Conservation (phyloP, 2,113 vertebrate species). For the Peromyscus polionotus region DNA sequence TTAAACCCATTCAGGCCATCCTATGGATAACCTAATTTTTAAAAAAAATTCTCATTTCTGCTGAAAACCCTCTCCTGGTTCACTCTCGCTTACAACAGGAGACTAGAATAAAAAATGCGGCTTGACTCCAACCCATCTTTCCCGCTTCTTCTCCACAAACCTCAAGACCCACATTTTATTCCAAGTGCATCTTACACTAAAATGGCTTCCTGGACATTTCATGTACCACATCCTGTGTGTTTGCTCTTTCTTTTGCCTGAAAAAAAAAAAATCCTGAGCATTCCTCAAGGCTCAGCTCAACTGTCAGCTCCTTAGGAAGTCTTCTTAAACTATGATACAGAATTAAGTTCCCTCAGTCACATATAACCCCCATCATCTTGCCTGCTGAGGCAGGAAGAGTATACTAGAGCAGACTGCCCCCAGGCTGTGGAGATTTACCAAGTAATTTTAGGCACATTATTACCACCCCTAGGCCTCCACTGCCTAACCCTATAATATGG, state of each 20-base stretch:
- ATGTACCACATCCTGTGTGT: background rate
- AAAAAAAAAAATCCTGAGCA: background rate
- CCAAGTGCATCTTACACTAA: background rate
- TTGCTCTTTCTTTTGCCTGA: background rate
- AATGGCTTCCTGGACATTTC: background rate
- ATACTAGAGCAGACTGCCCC: background rate
- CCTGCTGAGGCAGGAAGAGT: background rate
- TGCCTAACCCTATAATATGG: background rate
- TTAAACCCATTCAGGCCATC: background rate
- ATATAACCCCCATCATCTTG: background rate
- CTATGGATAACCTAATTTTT: background rate
- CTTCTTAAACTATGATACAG: background rate
- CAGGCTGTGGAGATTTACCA: background rate
- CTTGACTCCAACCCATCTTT: background rate
- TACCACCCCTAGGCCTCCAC: background rate
- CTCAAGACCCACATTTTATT: background rate
- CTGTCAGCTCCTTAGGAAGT: background rate
- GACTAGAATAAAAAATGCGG: background rate
- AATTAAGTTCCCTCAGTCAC: background rate
- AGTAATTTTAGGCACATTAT: background rate
- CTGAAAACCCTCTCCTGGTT: slow-evolving; percentile 2
- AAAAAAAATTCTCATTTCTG: background rate
- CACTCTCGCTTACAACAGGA: background rate
- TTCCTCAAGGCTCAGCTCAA: background rate
- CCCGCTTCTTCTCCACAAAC: background rate